Evolutionary conservation across 2,888 invertebrate species (phyloP), one percentile per base, ranked within the genome.

Genomic region (Hylaea fasciaria): DNA sequence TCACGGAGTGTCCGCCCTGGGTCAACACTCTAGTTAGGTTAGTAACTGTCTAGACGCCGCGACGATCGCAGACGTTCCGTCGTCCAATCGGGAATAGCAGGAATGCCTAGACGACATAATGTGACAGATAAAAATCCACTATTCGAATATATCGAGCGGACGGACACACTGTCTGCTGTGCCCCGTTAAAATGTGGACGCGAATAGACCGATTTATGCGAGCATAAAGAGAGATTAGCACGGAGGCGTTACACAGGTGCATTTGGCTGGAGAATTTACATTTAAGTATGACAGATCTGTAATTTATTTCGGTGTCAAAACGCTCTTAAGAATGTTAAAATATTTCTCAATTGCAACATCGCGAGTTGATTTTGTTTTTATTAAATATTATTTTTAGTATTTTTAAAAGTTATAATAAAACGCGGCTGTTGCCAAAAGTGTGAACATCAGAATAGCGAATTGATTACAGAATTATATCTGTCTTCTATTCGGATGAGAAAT

Each of bases 51-150:
- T 50, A 64, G 65, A 60, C 64, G 4, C 45, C n/a, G 48, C 51
- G 65, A 57, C 65, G n/a, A 50, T 57, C 64, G 58, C 72, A 76
- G 82, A 75, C 82, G 77, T 65, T 71, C 69, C 74, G 82, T 68
- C 78, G 80, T 82, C 85, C 84, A 81, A 84, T 85, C 82, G 78
- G 75, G 71, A 80, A 75, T 75, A 73, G 71, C 80, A 73, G 74
- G 83, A 80, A 87, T 86, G 78, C 81, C 82, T 82, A 81, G 81
- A 78, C 84, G 80, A 83, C 85, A 65, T 85, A 77, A 83, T 80
- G 80, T 83, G 86, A 82, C 85, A 84, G 75, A 84, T 85, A 85
- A 84, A 86, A 82, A 84, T 85, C 81, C 81, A 74, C 78, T 74
- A 72, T 72, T 72, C 65, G 62, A 74, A 83, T 83, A 83, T 81